Base-by-base conservation (phyloP, 1,140 invertebrate species). In the Himalopsyche phryganea region DNA sequence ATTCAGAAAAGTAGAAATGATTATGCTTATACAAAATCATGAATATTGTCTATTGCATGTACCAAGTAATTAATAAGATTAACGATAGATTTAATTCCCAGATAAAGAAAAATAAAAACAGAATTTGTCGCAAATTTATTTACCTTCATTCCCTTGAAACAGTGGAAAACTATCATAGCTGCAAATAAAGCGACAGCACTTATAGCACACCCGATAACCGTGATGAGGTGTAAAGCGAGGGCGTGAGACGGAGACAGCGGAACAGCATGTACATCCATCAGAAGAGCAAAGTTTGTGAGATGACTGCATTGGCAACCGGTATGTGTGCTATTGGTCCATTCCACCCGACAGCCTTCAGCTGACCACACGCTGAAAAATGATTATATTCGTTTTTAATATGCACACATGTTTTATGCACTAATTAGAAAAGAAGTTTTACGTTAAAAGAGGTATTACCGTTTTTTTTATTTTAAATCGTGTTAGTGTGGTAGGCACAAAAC, bases 231-330 rank as follows among this genome's bases (percentile, higher is more conserved):
- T 50, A 94, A 71, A 0, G 87, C 85, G 36, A 87, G 76, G 66
- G 85, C 80, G 72, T 90, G 85, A 0, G 77, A 74, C 10, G 80
- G 79, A 48, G 83, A 76, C 13, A 91, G 69, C 60, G 86, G 81
- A 0, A 88, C 82, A 1, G 87, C 86, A 64, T 88, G 84, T 4
- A 92, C 85, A 71, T 94, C 91, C 93, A 96, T 96, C 4, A 97
- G 78, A 40, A 96, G 86, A 15, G 95, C 96, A 78, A 98, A 98
- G 79, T 97, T 97, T 10, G 95, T 98, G n/a, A 98, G 78, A 74
- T 98, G 96, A 67, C 92, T 87, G 74, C 96, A 98, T 54, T 88
- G 83, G 76, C 96, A 98, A 1, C 88, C 81, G 0, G 95, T 96
- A 72, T 97, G 94, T 0, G 91, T 92, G 1, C 76, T 66, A 76